These are phyloP conservation scores for Atethmia centrago DNA, from an alignment of 2,888 invertebrate species.

Conservation along the genomic window DNA sequence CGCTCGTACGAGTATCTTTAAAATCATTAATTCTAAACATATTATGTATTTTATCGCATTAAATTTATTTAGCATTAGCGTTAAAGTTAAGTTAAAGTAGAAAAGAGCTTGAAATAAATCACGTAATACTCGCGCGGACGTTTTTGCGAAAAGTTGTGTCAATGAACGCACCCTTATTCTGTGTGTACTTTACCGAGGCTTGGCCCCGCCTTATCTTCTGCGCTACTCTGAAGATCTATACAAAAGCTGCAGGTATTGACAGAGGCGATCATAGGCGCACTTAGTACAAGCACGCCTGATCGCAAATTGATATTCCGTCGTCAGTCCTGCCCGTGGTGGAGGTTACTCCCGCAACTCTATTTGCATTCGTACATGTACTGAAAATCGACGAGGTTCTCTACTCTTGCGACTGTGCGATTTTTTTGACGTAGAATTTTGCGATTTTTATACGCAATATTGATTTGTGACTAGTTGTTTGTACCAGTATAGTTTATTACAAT, in stretches of 20 bases:
- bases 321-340: slow-evolving; percentile 61
- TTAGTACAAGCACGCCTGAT: slow-evolving; percentile 67
- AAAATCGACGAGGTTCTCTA: slow-evolving; percentile 48
- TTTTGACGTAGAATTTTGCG: slow-evolving; percentile 31
- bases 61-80: too few relatives aligned
- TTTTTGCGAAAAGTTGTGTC: neutral
- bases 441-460: slow-evolving; percentile 1
- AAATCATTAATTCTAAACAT: neutral
- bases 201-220: neutral
- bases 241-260: slow-evolving; percentile 16
- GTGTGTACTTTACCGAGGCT: neutral
- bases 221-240: neutral
- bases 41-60: neutral
- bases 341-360: slow-evolving; percentile 68
- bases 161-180: neutral
- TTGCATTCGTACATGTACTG: slow-evolving; percentile 68
- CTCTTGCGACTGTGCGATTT: slow-evolving; percentile 58
- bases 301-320: slow-evolving; percentile 73
- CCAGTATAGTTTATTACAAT: neutral
- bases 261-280: slow-evolving; percentile 14
- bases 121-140: neutral
- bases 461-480: neutral
- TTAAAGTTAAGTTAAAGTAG: neutral
- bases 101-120: neutral
- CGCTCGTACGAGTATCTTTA: neutral